Percentiles rank a stretch among this genome's conserved stretches.
phyloP scores from a whole-genome alignment of 2,113 vertebrate species.

The Chelonoidis abingdonii region DNA sequence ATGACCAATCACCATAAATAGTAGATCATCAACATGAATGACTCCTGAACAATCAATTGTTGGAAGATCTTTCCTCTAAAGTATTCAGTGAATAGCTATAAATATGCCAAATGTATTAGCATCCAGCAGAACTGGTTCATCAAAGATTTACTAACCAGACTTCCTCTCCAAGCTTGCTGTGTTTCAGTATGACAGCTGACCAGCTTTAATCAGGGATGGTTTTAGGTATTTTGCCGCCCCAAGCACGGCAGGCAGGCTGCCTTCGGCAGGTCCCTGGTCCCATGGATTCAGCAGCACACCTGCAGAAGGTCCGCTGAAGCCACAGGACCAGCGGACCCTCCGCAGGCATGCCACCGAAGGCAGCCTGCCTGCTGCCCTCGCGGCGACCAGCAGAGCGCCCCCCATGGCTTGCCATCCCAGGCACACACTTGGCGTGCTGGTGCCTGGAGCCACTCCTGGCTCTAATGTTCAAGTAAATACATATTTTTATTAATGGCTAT shows the following conservation, averaged over 20 bases:
- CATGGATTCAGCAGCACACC: too few species aligned
- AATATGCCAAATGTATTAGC: neutral
- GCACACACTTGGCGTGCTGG: too few species aligned
- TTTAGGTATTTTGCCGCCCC: too few species aligned
- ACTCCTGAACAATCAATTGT: neutral
- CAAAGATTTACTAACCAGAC: neutral
- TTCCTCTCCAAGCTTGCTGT: neutral
- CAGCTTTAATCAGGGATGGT: neutral
- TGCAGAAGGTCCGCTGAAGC: too few species aligned
- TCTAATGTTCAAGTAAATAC: neutral
- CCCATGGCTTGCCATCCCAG: too few species aligned
- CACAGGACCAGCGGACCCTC: too few species aligned
- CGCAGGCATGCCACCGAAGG: too few species aligned
- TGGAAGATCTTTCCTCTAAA: neutral
- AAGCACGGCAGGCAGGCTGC: too few species aligned
- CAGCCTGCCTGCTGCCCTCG: too few species aligned
- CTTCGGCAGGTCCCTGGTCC: too few species aligned
- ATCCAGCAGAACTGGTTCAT: neutral
- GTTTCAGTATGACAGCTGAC: accelerated
- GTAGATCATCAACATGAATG: neutral
- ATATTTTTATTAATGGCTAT: neutral
- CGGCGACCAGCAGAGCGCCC: too few species aligned
- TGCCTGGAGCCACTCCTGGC: too few species aligned
- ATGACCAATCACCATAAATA: neutral
- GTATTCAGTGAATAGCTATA: neutral